phyloP scores from a whole-genome alignment of 1,140 invertebrate species.

The Physella acuta region DNA sequence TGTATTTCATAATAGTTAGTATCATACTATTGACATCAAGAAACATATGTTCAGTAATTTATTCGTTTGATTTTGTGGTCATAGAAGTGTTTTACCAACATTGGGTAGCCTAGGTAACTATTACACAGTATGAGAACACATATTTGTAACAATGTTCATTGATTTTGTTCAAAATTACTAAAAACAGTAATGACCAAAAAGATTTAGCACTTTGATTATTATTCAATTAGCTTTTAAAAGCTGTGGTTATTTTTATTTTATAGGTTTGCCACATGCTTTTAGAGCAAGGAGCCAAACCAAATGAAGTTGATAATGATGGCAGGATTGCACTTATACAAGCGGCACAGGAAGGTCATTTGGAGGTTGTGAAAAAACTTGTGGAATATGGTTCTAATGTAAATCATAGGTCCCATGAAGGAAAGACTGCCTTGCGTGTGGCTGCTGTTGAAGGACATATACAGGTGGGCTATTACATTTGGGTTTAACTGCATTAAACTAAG shows the following conservation, averaged over 20 bases:
- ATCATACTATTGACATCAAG: too few relatives aligned
- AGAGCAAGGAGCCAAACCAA: slow-evolving; percentile 87
- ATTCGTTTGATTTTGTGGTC: too few relatives aligned
- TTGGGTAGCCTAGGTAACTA: too few relatives aligned
- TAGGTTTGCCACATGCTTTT: slow-evolving; percentile 70
- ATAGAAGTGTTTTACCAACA: too few relatives aligned
- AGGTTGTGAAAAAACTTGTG: slow-evolving; percentile 47
- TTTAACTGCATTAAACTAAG: background rate
- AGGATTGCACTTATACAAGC: slow-evolving; percentile 55
- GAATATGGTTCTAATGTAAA: slow-evolving; percentile 66
- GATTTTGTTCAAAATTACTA: too few relatives aligned
- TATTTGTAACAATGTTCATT: too few relatives aligned
- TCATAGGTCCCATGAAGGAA: slow-evolving; percentile 85
- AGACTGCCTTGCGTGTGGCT: slow-evolving; percentile 81
- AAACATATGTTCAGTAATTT: too few relatives aligned
- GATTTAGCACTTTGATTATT: too few relatives aligned
- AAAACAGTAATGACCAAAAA: too few relatives aligned
- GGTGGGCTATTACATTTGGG: slow-evolving; percentile 64
- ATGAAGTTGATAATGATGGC: slow-evolving; percentile 83
- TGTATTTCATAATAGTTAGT: background rate
- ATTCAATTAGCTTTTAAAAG: too few relatives aligned
- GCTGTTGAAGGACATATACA: slow-evolving; percentile 78
- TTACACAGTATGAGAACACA: too few relatives aligned
- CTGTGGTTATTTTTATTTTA: slow-evolving; percentile 28
- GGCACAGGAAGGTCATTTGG: slow-evolving; percentile 57